A percentile compares a stretch with the other conserved stretches of the same genome.
These are phyloP conservation scores for Pelagia noctiluca DNA, from an alignment of 30 jellyfish, hydroid and myxozoan species.

Conservation along the genomic window DNA sequence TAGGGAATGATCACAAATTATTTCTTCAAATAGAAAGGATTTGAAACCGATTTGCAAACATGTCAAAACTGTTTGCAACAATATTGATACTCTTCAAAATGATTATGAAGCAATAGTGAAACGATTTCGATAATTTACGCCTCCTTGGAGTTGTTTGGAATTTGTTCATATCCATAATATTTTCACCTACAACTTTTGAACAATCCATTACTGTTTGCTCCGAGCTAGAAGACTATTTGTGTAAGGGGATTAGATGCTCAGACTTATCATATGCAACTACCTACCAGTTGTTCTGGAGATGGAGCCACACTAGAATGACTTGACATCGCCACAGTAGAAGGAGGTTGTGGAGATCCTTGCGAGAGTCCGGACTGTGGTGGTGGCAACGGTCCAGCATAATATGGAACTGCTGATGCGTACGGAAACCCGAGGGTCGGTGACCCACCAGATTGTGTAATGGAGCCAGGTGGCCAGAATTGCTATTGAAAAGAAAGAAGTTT, in stretches of 20 bases:
- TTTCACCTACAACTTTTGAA: no score
- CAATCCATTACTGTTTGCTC: no score
- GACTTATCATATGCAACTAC: not conserved
- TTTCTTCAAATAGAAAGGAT: no score
- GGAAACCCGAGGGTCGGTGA: constrained; percentile 94
- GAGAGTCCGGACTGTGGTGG: constrained; percentile 79
- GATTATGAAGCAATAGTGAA: no score
- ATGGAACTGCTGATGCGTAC: constrained; percentile 73
- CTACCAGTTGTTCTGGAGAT: constrained; percentile 74
- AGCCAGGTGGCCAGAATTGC: constrained; percentile 93
- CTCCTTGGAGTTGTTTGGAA: no score
- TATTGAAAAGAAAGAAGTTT: not conserved
- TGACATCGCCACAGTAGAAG: constrained; percentile 59
- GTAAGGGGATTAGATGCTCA: not conserved
- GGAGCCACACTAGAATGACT: constrained; percentile 75
- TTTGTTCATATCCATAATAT: no score
- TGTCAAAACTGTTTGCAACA: no score
- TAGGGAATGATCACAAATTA: no score
- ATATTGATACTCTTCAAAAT: no score
- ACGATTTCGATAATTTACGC: no score
- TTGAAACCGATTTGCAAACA: no score
- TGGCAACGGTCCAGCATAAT: constrained; percentile 72
- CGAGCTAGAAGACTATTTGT: no score
- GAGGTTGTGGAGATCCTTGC: constrained; percentile 76
- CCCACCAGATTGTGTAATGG: constrained; percentile 76